These are phyloP conservation scores for Tetramorium bicarinatum DNA, from an alignment of 2,888 invertebrate genomes.

Conservation along the genomic window DNA sequence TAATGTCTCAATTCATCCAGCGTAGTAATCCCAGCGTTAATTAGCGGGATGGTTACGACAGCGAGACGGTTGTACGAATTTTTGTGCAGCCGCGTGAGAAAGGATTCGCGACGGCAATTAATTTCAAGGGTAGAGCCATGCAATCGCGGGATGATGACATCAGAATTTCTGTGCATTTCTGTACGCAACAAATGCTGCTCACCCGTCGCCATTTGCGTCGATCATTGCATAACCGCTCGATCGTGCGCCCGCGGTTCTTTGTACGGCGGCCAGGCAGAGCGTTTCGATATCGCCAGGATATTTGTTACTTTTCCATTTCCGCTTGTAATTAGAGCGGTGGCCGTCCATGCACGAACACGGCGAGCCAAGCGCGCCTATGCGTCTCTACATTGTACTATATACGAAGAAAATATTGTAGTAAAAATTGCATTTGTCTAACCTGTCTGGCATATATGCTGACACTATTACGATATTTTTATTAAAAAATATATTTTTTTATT, in stretches of 20 bases:
- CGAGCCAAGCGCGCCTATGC: constrained; percentile 10
- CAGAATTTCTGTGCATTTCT: constrained; percentile 41
- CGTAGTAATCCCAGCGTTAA: constrained; percentile 26
- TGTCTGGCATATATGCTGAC: neutral
- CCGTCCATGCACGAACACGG: constrained; percentile 25
- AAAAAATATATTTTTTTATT: neutral
- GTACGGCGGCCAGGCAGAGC: constrained; percentile 2
- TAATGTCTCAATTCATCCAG: constrained; percentile 29
- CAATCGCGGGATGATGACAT: constrained; percentile 46
- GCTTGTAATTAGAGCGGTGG: constrained; percentile 71
- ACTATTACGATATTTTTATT: neutral
- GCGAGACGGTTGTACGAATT: constrained; percentile 8
- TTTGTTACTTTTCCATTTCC: constrained; percentile 76
- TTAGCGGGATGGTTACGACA: constrained; percentile 31
- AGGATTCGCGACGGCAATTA: constrained; percentile 37
- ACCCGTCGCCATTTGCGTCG: constrained; percentile 10
- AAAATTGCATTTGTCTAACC: neutral
- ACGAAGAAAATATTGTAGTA: neutral
- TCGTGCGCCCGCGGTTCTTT: constrained; percentile 58
- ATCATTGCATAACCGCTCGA: constrained; percentile 45
- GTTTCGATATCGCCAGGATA: constrained; percentile 57
- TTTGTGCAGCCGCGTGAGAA: constrained; percentile 38
- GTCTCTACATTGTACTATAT: neutral
- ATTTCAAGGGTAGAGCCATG: constrained; percentile 48
- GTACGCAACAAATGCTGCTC: constrained; percentile 20